A percentile compares a stretch with the other conserved stretches of the same genome.
phyloP scores from a whole-genome alignment of 2,113 vertebrate genomes.

The Salvator merianae region DNA sequence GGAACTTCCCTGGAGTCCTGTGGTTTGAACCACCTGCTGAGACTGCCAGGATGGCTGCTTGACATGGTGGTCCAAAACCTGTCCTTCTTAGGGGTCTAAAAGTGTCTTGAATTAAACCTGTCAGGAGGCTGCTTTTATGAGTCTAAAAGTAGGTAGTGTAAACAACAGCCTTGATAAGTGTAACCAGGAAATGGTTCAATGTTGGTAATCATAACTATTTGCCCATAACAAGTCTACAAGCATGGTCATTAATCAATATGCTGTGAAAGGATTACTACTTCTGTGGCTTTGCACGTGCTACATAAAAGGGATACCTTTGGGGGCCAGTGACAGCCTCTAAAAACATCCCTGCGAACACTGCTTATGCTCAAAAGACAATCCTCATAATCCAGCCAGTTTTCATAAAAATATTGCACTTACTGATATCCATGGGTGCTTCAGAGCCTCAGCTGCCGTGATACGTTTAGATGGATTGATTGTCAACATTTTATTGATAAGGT shows the following conservation, averaged over 20 bases:
- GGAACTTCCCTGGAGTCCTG: too few relatives aligned
- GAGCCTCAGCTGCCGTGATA: slow-evolving; percentile 90
- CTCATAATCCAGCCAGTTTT: not conserved
- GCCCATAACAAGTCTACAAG: not conserved
- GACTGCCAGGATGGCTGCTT: too few relatives aligned
- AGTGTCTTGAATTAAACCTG: too few relatives aligned
- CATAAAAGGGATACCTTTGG: rapidly evolving
- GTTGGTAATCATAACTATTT: not conserved
- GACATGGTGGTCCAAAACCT: too few relatives aligned
- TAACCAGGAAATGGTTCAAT: not conserved
- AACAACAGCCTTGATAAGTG: not conserved
- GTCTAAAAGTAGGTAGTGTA: not conserved
- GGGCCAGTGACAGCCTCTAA: not conserved
- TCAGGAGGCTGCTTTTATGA: not conserved
- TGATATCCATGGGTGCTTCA: slow-evolving; percentile 97
- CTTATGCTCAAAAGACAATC: not conserved
- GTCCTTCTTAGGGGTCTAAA: too few relatives aligned
- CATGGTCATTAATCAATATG: not conserved
- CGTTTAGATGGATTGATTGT: slow-evolving; percentile 94
- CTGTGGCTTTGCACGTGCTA: rapidly evolving
- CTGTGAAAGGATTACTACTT: not conserved
- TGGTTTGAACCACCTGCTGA: too few relatives aligned
- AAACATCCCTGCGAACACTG: not conserved
- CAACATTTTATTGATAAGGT: slow-evolving; percentile 97
- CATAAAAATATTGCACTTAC: slow-evolving; percentile 71